A percentile compares a stretch with the other conserved stretches of the same genome.
These are phyloP conservation scores for Eleutherodactylus coqui DNA, from an alignment of 2,797 vertebrate genomes.

Conservation along the genomic window DNA sequence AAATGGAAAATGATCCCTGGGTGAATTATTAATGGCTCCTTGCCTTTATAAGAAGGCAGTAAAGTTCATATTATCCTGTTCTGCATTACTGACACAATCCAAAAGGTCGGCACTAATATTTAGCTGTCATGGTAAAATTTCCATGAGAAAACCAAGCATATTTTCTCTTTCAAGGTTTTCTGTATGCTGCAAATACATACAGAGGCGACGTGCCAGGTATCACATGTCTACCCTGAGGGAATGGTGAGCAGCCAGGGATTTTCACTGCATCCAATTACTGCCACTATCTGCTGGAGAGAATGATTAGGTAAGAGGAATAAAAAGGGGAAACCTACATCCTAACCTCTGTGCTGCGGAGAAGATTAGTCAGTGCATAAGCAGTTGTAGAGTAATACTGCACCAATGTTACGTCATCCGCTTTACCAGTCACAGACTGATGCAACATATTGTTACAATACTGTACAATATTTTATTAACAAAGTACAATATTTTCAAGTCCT, in stretches of 20 bases:
- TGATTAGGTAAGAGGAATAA: constrained; percentile 53
- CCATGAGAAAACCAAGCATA: constrained; percentile 12
- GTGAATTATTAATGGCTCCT: constrained; percentile 52
- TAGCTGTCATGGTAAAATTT: constrained; percentile 12
- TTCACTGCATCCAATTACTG: constrained; percentile 55
- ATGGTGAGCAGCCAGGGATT: constrained; percentile 42
- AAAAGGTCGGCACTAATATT: neutral
- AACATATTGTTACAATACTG: neutral
- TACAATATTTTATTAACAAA: neutral
- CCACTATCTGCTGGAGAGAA: constrained; percentile 45
- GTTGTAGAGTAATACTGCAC: constrained; percentile 24
- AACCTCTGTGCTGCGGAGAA: constrained; percentile 23
- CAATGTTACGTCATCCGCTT: constrained; percentile 27
- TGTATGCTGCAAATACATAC: constrained; percentile 2
- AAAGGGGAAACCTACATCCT: constrained; percentile 31
- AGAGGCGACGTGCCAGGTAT: constrained; percentile 37
- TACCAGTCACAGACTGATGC: neutral
- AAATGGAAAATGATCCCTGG: constrained; percentile 29
- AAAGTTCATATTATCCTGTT: constrained; percentile 21
- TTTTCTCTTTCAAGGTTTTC: constrained; percentile 46
- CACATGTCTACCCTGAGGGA: constrained; percentile 41
- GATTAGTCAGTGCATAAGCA: constrained; percentile 5
- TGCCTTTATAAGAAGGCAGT: constrained; percentile 6
- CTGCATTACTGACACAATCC: neutral
- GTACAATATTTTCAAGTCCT: neutral